Evolutionary conservation across 1,140 invertebrate genomes (phyloP).

Genomic region (Meloidogyne exigua): DNA sequence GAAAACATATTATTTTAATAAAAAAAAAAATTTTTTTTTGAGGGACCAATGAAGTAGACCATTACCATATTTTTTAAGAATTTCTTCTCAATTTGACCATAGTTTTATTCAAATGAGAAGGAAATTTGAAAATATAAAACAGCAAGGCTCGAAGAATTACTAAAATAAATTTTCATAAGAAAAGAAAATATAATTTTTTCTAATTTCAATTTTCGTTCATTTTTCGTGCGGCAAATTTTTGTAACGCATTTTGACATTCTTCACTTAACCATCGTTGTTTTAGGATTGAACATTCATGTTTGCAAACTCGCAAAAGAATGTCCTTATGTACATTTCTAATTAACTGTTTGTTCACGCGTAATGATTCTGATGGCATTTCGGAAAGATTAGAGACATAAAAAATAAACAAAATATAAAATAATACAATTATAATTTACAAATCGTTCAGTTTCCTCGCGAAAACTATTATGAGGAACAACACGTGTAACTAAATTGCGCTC

Average conservation of each 20-base stretch:
- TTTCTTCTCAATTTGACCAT: no score
- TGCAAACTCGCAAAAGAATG: constrained; percentile 68
- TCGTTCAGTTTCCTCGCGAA: constrained; percentile 66
- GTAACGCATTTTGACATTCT: constrained; percentile 69
- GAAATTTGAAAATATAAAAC: no score
- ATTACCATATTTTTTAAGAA: neutral
- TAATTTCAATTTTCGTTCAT: constrained; percentile 11
- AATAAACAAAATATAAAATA: neutral
- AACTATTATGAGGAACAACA: constrained; percentile 70
- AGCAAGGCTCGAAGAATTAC: no score
- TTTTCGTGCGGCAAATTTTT: constrained; percentile 66
- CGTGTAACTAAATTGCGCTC: constrained; percentile 74
- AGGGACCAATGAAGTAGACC: no score
- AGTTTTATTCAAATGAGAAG: no score
- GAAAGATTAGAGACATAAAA: constrained; percentile 18
- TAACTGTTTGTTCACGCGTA: constrained; percentile 69
- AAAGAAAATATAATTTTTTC: neutral
- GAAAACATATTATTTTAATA: no score
- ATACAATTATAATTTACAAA: neutral
- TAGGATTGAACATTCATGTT: constrained; percentile 68
- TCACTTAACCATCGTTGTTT: constrained; percentile 70
- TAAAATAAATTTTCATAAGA: neutral
- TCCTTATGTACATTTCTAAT: constrained; percentile 65
- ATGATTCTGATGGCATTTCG: constrained; percentile 64
- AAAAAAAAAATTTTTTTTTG: no score